phyloP scores from a whole-genome alignment of 2,888 invertebrate genomes.

The Pseudanteris insignis region DNA sequence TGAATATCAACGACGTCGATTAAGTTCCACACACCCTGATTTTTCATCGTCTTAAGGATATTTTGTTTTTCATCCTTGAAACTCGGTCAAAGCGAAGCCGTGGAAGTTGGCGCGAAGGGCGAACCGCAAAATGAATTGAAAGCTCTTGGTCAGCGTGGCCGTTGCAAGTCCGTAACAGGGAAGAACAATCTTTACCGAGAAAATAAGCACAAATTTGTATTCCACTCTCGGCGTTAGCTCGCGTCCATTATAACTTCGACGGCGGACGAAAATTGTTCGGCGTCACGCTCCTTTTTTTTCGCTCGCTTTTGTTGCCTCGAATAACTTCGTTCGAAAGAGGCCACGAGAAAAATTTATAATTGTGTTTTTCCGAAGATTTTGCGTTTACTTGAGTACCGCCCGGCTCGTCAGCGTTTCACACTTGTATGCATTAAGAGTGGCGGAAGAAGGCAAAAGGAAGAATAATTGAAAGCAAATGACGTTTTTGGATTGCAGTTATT shows the following conservation, averaged over 20 bases:
- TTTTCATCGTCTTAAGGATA: conserved; percentile 31
- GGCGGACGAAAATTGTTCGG: conserved; percentile 43
- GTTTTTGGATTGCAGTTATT: conserved; percentile 27
- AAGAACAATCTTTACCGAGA: conserved; percentile 43
- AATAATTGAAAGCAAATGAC: conserved; percentile 14
- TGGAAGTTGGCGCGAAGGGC: conserved; percentile 35
- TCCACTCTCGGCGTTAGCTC: conserved; percentile 44
- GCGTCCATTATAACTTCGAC: conserved; percentile 45
- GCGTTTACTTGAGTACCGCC: conserved; percentile 17
- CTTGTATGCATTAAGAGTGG: conserved; percentile 25
- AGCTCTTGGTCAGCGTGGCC: conserved; percentile 33
- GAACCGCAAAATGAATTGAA: conserved; percentile 44
- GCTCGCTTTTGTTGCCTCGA: conserved; percentile 38
- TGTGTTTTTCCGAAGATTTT: conserved; percentile 40
- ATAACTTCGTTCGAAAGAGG: conserved; percentile 39
- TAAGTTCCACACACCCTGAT: conserved; percentile 48
- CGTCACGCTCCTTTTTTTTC: conserved; percentile 19
- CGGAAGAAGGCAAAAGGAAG: conserved; percentile 2
- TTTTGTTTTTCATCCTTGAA: conserved; percentile 37
- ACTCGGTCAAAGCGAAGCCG: conserved; percentile 41
- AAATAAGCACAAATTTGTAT: conserved; percentile 46
- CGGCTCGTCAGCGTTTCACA: conserved; percentile 30
- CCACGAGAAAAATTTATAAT: conserved; percentile 40
- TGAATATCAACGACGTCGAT: too few species aligned
- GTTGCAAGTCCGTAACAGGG: conserved; percentile 37